These are phyloP conservation scores for Orientallactaga sibirica DNA, from an alignment of 2,797 vertebrate genomes.

Conservation along the genomic window DNA sequence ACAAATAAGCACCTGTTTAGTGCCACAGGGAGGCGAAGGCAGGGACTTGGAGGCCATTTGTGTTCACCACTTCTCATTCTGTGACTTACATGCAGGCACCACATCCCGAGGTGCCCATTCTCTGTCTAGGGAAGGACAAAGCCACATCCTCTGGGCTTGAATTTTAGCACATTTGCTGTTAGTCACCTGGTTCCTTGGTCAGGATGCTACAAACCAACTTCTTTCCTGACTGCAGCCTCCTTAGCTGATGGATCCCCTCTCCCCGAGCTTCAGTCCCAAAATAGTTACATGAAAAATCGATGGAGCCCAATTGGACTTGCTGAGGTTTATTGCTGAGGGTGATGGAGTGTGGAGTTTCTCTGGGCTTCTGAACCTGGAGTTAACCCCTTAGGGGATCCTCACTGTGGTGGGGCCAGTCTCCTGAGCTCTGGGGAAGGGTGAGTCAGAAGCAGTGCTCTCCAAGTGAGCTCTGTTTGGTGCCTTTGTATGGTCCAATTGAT, in stretches of 20 bases:
- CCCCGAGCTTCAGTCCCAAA: constrained; percentile 65
- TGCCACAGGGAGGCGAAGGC: neutral
- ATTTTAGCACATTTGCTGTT: constrained; percentile 51
- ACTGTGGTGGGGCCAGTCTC: neutral
- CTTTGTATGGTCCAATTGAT: too few relatives aligned
- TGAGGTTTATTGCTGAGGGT: constrained; percentile 78
- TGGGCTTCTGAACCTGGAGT: neutral
- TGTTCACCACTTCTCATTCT: neutral
- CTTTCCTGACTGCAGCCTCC: constrained; percentile 48
- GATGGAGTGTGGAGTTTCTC: neutral
- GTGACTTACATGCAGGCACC: neutral
- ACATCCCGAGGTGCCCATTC: neutral
- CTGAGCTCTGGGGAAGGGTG: neutral
- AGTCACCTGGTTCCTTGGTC: neutral
- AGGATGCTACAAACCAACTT: neutral
- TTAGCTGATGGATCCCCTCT: constrained; percentile 70
- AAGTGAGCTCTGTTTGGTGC: neutral
- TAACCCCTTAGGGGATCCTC: neutral
- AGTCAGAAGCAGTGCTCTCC: neutral
- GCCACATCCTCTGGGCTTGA: neutral
- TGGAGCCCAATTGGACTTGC: constrained; percentile 79
- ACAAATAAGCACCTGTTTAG: neutral
- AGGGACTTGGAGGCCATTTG: neutral
- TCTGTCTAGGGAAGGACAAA: neutral
- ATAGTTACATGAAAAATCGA: constrained; percentile 84